A percentile compares a stretch with the other conserved stretches of the same genome.
phyloP scores from a whole-genome alignment of 1,140 invertebrate genomes.

The Colletes latitarsis region DNA sequence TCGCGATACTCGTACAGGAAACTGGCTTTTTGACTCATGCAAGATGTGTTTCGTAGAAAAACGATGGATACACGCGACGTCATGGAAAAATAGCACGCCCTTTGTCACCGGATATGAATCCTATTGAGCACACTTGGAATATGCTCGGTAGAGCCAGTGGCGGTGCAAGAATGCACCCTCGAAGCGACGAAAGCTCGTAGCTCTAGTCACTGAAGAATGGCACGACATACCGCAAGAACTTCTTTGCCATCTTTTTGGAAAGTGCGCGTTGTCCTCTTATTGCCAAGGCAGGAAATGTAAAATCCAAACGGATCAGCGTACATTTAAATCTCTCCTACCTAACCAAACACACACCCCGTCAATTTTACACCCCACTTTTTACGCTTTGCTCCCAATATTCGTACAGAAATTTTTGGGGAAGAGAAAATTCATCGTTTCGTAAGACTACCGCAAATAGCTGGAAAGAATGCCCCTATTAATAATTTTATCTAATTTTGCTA shows the following conservation, averaged over 20 bases:
- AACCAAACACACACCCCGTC: conserved; percentile 28
- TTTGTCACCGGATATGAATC: conserved; percentile 70
- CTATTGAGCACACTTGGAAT: conserved; percentile 69
- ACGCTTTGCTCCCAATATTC: too few relatives aligned
- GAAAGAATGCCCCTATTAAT: too few relatives aligned
- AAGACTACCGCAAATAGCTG: too few relatives aligned
- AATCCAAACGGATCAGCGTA: conserved; percentile 45
- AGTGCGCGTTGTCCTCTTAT: conserved; percentile 51
- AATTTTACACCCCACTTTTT: conserved; percentile 23
- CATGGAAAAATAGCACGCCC: conserved; percentile 60
- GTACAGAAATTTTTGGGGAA: too few relatives aligned
- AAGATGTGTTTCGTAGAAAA: conserved; percentile 31
- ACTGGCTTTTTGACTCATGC: not conserved
- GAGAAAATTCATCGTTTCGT: too few relatives aligned
- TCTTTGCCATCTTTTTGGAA: conserved; percentile 57
- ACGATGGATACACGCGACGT: conserved; percentile 42
- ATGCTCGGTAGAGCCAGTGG: conserved; percentile 50
- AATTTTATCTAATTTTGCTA: too few relatives aligned
- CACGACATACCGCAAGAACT: conserved; percentile 57
- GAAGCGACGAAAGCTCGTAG: conserved; percentile 64
- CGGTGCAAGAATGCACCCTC: conserved; percentile 61
- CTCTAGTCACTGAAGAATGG: conserved; percentile 65
- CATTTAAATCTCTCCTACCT: conserved; percentile 15
- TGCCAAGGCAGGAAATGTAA: conserved; percentile 45
- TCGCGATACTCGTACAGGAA: not conserved